Evolutionary conservation across 2,797 vertebrate genomes (phyloP).

Genomic region (Craterocephalus amniculus): DNA sequence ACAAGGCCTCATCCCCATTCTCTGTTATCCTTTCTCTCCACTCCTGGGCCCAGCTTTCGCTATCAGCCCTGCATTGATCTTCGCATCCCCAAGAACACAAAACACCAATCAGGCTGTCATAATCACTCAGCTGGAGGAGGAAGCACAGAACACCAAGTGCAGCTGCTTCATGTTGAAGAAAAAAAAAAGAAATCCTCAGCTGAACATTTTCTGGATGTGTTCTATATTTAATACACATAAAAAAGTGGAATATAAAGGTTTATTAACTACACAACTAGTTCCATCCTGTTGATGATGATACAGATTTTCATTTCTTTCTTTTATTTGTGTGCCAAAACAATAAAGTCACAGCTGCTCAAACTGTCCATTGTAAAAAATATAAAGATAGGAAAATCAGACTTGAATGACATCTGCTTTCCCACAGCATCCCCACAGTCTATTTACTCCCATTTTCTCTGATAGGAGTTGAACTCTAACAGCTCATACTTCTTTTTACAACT

Average conservation of each 20-base stretch:
- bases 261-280: slow-evolving; percentile 57
- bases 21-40: slow-evolving; percentile 50
- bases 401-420: slow-evolving; percentile 67
- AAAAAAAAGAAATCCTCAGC: slow-evolving; percentile 36
- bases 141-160: slow-evolving; percentile 49
- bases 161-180: slow-evolving; percentile 61
- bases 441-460: slow-evolving; percentile 56
- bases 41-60: slow-evolving; percentile 53
- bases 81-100: slow-evolving; percentile 75
- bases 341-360: slow-evolving; percentile 69
- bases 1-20: slow-evolving; percentile 60
- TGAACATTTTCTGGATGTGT: slow-evolving; percentile 33
- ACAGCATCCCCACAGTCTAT: slow-evolving; percentile 61
- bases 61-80: slow-evolving; percentile 73
- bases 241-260: slow-evolving; percentile 38
- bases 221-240: slow-evolving; percentile 61
- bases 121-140: slow-evolving; percentile 73
- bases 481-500: slow-evolving; percentile 43
- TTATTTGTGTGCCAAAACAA: slow-evolving; percentile 61
- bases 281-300: slow-evolving; percentile 62
- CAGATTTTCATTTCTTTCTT: slow-evolving; percentile 65
- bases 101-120: slow-evolving; percentile 77
- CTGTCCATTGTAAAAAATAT: slow-evolving; percentile 45
- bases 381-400: slow-evolving; percentile 41
- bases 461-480: slow-evolving; percentile 58